A percentile compares a stretch with the other conserved stretches of the same genome.
phyloP scores from a whole-genome alignment of 1,140 invertebrate genomes.

The Cydia splendana region DNA sequence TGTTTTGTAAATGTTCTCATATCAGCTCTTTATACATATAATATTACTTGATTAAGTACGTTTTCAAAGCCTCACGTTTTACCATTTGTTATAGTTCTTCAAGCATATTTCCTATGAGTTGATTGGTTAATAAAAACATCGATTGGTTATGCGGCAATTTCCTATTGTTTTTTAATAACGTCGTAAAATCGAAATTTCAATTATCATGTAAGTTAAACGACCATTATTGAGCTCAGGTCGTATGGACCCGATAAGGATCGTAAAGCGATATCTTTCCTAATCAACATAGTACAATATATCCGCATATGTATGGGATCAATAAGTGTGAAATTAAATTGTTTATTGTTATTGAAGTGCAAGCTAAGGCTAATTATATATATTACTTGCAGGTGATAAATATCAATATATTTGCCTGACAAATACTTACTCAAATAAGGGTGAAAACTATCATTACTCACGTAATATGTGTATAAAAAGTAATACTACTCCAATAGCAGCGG shows the following conservation, averaged over 20 bases:
- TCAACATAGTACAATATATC: constrained; percentile 5
- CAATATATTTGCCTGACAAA: neutral
- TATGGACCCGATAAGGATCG: neutral
- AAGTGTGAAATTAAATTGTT: constrained; percentile 53
- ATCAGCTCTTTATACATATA: neutral
- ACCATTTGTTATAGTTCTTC: constrained; percentile 10
- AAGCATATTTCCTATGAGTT: constrained; percentile 10
- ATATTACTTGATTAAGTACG: neutral
- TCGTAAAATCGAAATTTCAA: constrained; percentile 18
- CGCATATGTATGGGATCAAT: constrained; percentile 38
- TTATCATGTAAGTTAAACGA: constrained; percentile 22
- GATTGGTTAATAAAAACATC: constrained; percentile 21
- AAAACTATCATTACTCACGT: neutral
- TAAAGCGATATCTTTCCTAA: constrained; percentile 31
- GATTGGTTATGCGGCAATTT: constrained; percentile 21
- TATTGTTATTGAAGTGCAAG: constrained; percentile 45
- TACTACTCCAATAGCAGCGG: neutral
- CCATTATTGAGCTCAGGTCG: constrained; percentile 8
- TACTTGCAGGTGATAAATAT: too few relatives aligned
- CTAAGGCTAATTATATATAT: constrained; percentile 19
- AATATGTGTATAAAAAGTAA: neutral
- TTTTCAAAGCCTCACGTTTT: neutral
- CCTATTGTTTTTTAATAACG: constrained; percentile 20
- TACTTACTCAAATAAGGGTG: neutral
- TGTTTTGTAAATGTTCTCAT: neutral